Conservation (phyloP, 2,113 vertebrate genomes). For the Pelodiscus sinensis region DNA sequence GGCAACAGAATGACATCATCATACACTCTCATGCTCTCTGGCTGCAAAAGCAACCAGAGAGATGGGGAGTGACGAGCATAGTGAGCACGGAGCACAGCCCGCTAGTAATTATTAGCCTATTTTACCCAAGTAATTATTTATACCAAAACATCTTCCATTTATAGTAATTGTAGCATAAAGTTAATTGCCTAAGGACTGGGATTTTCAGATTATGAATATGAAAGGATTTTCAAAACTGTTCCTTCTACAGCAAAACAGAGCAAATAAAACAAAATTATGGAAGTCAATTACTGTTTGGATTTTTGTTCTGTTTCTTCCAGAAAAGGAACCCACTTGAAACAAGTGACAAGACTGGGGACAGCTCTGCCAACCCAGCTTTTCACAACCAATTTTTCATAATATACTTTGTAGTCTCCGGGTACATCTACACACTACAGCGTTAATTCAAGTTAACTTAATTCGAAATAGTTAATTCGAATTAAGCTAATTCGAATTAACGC, state of each 20-base stretch:
- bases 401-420: background rate
- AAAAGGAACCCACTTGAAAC: background rate
- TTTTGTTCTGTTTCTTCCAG: background rate
- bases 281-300: background rate
- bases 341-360: rapidly evolving
- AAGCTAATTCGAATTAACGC: too few species aligned
- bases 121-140: background rate
- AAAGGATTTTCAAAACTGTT: background rate
- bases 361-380: background rate
- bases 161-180: background rate
- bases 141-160: background rate
- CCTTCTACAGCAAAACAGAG: background rate
- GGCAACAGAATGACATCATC: too few species aligned
- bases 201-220: background rate
- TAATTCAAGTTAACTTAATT: too few species aligned
- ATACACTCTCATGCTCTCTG: too few species aligned
- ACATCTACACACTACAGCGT: too few species aligned
- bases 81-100: too few species aligned
- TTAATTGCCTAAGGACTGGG: background rate
- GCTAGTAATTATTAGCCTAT: background rate
- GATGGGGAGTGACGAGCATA: too few species aligned
- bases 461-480: too few species aligned
- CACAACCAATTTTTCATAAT: background rate
- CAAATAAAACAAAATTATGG: background rate
- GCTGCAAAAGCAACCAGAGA: too few species aligned